These are phyloP conservation scores for Amblyjoppa proteus DNA, from an alignment of 2,888 invertebrate genomes.

Conservation along the genomic window DNA sequence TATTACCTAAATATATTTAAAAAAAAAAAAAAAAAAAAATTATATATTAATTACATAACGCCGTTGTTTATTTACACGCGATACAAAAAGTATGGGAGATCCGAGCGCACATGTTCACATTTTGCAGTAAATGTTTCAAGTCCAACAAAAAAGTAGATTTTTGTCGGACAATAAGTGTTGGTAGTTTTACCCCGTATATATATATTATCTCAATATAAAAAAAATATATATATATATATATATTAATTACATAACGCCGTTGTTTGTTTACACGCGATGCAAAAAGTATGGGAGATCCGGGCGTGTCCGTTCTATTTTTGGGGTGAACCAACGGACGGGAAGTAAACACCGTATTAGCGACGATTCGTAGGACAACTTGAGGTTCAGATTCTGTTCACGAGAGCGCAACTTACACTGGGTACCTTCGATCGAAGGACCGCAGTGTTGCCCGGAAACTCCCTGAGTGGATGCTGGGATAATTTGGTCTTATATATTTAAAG, in stretches of 20 bases:
- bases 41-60: too few relatives aligned
- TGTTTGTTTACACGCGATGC: background rate
- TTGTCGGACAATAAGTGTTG: too few relatives aligned
- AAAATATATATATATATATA: too few relatives aligned
- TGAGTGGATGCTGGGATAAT: background rate
- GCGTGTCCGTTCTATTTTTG: background rate
- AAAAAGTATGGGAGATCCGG: background rate
- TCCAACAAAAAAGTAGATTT: too few relatives aligned
- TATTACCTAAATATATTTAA: too few relatives aligned
- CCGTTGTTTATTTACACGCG: background rate
- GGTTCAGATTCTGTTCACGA: background rate
- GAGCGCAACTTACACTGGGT: background rate
- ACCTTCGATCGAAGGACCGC: background rate
- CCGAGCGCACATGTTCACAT: background rate
- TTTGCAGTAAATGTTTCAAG: too few relatives aligned
- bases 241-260: background rate
- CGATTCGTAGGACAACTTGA: background rate
- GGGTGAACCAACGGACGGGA: background rate
- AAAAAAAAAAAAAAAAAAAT: too few relatives aligned
- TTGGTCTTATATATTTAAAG: background rate
- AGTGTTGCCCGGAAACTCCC: background rate
- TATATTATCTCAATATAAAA: too few relatives aligned
- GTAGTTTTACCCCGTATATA: too few relatives aligned
- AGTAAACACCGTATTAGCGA: background rate
- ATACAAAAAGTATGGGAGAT: background rate